Evolutionary conservation across 1,140 invertebrate species (phyloP), one percentile per base, ranked within the genome.

Genomic region (Venustaconcha ellipsiformis): DNA sequence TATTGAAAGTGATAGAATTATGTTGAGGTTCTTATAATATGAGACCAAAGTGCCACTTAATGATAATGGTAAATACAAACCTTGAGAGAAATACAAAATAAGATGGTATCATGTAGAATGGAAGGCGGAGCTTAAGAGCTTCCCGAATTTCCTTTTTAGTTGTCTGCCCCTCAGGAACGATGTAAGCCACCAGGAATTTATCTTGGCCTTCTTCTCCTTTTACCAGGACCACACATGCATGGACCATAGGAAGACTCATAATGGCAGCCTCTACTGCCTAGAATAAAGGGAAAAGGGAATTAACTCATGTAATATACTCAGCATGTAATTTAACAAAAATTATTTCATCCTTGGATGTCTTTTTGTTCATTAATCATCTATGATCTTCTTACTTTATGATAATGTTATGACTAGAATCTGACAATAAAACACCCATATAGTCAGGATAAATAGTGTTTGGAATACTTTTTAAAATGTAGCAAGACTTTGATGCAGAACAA

Each of bases 21-120:
- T 6, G 4, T 48, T 48, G 5, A 48, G 37, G 11, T 37, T 37
- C 37, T 37, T 37, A 37, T 37, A 37, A 37, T 37, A 37, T 6
- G 8, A 37, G 37, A 37, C 37, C 37, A 48, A 6, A 8, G 37
- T 48, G 37, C 4, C 37, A 48, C 37, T 48, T 48, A 48, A 48
- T 11, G 11, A 4, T 8, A 48, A 6, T 48, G 37, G 37, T 48
- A 48, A 48, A 48, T 48, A 48, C 72, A 79, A 74, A 90, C 89
- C 85, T 89, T 65, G 90, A 84, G 6, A 92, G 67, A 68, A 91
- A 90, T 3, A 92, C 83, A 81, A 92, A 91, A 76, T 89, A 90
- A 12, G 91, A 89, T 12, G 92, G 92, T 63, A 92, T 89, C 92
- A 92, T 92, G 80, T 92, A 92, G 80, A 91, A 91, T 12, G 92